phyloP scores from a whole-genome alignment of 1,140 invertebrate genomes.

The Neocloeon triangulifer region DNA sequence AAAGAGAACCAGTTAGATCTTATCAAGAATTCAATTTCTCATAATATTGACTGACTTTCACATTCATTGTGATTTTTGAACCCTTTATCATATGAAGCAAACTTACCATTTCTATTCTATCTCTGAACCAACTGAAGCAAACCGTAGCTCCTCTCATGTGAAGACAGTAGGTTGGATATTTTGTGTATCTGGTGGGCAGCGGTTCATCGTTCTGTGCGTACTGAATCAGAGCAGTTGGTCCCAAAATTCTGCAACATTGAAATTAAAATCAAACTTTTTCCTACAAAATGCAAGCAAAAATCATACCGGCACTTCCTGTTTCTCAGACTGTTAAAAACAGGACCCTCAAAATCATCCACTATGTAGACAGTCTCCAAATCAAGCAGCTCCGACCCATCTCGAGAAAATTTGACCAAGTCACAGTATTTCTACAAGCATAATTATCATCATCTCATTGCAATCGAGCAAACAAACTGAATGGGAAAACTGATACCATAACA shows the following conservation, averaged over 20 bases:
- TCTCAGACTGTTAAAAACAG: conserved; percentile 34
- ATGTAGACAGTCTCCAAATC: conserved; percentile 42
- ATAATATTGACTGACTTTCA: not conserved
- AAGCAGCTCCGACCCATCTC: no score
- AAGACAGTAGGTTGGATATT: conserved; percentile 68
- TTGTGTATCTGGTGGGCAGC: conserved; percentile 33
- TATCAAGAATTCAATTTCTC: not conserved
- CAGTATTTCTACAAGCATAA: no score
- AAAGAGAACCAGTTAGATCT: not conserved
- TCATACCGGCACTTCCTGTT: conserved; percentile 35
- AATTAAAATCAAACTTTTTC: conserved; percentile 3
- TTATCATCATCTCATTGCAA: no score
- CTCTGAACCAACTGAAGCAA: conserved; percentile 74
- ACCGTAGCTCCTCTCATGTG: conserved; percentile 66
- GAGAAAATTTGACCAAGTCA: no score
- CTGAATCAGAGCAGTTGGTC: conserved; percentile 51
- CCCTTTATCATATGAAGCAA: conserved; percentile 10
- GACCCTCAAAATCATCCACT: conserved; percentile 40
- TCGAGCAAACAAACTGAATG: no score
- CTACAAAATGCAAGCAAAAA: not conserved
- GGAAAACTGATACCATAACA: no score
- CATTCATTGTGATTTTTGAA: not conserved
- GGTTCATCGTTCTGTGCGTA: conserved; percentile 41
- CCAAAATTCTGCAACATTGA: conserved; percentile 25
- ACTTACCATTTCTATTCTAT: conserved; percentile 64